Evolutionary conservation across 2,113 vertebrate genomes (phyloP), one percentile per base, ranked within the genome.

Genomic region (Taurulus bubalis): DNA sequence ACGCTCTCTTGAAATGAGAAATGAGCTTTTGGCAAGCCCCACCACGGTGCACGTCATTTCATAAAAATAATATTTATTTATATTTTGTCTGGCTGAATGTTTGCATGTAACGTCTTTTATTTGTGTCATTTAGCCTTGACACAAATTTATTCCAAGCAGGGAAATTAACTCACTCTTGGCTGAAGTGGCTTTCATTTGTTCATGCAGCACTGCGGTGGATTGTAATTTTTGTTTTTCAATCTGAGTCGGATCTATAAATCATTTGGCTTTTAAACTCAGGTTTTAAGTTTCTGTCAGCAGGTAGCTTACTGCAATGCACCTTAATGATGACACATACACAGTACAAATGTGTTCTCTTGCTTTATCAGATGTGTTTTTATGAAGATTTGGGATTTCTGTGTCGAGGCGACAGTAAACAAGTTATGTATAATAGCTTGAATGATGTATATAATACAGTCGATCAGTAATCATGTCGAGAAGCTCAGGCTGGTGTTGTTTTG

Each of bases 121-220:
- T 83, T 86, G 78, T 84, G 74, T 74, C 60, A 30, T 64, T 75
- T 73, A 75, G 77, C 65, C 14, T 34, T 60, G 4, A 6, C 15
- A 49, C 60, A 36, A 62, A 78, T 64, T 30, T 14, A 18, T 24
- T 69, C 47, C 30, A 75, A 38, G 83, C 49, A 36, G 60, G 55
- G 47, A 59, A 64, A 77, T 83, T 73, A 60, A 63, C 22, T 83
- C 59, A 51, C 32, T 70, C 22, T 66, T 82, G 28, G 70, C 69
- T 73, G 65, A 71, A 30, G 49, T 51, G 56, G 40, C 45, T 38
- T 82, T 75, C 60, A 71, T 79, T 82, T 40, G 74, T 79, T 74
- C 34, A 72, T 68, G 64, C 75, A n/a, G 71, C 73, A 55, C 64
- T 71, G 58, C 49, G 32, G 45, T 22, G 34, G 55, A 70, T 79